Evolutionary conservation across 2,113 vertebrate species (phyloP).

Genomic region (Herpetotheres cachinnans): DNA sequence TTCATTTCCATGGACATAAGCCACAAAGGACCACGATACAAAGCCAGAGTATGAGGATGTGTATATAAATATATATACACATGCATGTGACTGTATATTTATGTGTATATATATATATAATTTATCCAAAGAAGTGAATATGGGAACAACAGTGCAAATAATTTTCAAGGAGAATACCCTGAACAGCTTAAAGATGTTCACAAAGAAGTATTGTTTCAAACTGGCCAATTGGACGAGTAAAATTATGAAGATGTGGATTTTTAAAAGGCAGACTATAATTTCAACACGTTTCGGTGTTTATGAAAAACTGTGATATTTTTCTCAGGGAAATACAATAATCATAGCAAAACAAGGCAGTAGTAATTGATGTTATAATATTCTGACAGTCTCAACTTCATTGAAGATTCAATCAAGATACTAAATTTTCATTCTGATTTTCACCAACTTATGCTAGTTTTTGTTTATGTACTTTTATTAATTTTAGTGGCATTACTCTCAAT

Average conservation of each 20-base stretch:
- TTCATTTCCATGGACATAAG: background rate
- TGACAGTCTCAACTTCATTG: background rate
- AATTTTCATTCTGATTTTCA: background rate
- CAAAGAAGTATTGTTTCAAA: background rate
- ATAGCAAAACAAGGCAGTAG: background rate
- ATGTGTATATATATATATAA: no score
- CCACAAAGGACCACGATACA: background rate
- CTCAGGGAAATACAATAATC: background rate
- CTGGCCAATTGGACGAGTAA: background rate
- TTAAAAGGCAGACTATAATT: background rate
- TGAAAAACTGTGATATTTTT: background rate
- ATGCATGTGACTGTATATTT: background rate
- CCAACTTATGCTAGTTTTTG: background rate
- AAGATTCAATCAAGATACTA: background rate
- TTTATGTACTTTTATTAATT: background rate
- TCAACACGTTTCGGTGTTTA: background rate
- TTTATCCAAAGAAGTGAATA: background rate
- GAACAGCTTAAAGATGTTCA: background rate
- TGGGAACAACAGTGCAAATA: background rate
- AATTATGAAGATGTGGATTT: background rate
- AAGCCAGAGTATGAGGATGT: background rate
- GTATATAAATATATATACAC: background rate
- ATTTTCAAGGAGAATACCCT: background rate
- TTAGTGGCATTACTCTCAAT: background rate
- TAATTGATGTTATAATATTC: background rate